Percentiles rank a stretch among this genome's conserved stretches.
These are phyloP conservation scores for Promerops cafer DNA, from an alignment of 2,113 vertebrate species.

Conservation along the genomic window DNA sequence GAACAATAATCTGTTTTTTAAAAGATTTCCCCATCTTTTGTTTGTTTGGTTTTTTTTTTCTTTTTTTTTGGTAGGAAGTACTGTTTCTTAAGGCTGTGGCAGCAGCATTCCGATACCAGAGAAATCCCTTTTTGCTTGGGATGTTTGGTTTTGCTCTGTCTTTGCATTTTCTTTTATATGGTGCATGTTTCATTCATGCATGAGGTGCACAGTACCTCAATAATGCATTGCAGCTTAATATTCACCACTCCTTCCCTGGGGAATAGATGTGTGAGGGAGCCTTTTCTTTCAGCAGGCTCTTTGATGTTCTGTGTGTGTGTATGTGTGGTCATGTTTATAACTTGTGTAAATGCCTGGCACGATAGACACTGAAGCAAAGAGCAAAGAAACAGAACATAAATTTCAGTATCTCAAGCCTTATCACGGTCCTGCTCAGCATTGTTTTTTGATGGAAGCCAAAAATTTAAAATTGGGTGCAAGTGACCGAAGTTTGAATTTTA, in stretches of 20 bases:
- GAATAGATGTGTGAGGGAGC: background rate
- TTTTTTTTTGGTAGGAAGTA: background rate
- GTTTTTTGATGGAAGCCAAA: background rate
- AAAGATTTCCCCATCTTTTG: background rate
- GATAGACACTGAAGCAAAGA: background rate
- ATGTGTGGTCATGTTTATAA: background rate
- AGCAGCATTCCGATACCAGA: background rate
- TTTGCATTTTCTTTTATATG: background rate
- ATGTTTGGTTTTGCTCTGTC: background rate
- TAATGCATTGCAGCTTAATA: background rate
- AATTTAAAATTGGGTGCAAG: background rate
- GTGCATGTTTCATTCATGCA: background rate
- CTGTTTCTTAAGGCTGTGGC: background rate
- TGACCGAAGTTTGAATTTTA: background rate
- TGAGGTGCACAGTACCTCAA: background rate
- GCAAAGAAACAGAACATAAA: background rate
- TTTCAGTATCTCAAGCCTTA: background rate
- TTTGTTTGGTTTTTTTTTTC: background rate
- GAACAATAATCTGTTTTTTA: background rate
- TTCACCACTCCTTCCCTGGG: background rate
- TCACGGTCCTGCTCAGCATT: background rate
- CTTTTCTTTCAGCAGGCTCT: background rate
- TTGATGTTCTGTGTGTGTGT: background rate
- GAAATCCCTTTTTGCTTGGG: background rate
- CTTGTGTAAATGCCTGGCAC: background rate